Conservation (phyloP, 37 sponge, comb jelly and placozoan species). For the Spongia lamella region DNA sequence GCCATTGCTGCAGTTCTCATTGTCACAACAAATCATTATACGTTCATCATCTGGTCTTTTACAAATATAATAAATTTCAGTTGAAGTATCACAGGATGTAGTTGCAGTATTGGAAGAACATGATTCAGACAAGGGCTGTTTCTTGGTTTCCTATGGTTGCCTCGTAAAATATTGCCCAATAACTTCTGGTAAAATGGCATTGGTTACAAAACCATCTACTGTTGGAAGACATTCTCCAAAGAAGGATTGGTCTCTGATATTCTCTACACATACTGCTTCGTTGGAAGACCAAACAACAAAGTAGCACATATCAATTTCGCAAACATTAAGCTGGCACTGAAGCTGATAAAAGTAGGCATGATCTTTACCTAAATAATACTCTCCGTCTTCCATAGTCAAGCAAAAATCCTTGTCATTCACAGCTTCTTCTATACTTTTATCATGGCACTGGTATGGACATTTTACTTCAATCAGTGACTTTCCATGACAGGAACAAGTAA, state of each 20-base stretch:
- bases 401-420: neutral
- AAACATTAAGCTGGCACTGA: conserved; percentile 27
- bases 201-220: neutral
- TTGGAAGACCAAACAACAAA: conserved; percentile 43
- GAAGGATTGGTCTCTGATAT: no score
- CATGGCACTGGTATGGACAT: neutral
- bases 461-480: conserved; percentile 35
- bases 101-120: no score
- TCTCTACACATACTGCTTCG: neutral
- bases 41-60: neutral
- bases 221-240: neutral
- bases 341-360: conserved; percentile 57
- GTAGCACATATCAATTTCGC: conserved; percentile 44
- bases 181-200: conserved; percentile 33
- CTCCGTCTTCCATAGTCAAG: neutral
- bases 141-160: neutral
- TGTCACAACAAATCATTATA: conserved; percentile 57
- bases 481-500: conserved; percentile 55
- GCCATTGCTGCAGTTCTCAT: conserved; percentile 16
- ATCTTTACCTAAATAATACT: neutral
- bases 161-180: conserved; percentile 50
- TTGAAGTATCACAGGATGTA: no score
- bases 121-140: no score
- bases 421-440: neutral
- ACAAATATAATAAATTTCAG: conserved; percentile 18